Base-by-base conservation (phyloP, 2,888 invertebrate genomes). In the Nymphalis polychloros region DNA sequence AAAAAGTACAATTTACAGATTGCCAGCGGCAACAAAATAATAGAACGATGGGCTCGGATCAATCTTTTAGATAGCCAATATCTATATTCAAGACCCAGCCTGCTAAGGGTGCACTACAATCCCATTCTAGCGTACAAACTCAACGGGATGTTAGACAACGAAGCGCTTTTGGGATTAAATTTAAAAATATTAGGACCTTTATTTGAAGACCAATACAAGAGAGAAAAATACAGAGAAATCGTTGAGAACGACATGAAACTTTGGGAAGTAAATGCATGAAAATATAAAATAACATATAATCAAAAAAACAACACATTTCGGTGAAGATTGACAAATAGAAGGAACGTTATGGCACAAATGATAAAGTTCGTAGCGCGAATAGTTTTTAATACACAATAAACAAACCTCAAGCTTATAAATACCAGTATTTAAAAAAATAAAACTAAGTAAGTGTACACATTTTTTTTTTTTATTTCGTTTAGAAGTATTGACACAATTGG, bases 181-280 rank as follows among this genome's bases (percentile, higher is more conserved):
- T 86, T 97, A 63, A 95, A 95, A 77, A 95, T 96, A 0, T 84
- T 97, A 20, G 94, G 95, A 69, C 95, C 96, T 0, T 93, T 96
- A 2, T 97, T 97, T 82, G 94, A 94, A 73, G 95, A 97, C 72
- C 92, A 93, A 4, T 84, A 88, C 6, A 96, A 95, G 83, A 93
- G 94, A 60, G 93, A 94, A 65, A 96, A 95, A 94, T 97, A 96
- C 84, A 94, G 95, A 48, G 97, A 97, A 86, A 95, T 97, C n/a
- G 93, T 97, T 63, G 97, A 97, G 83, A 97, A 97, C 86, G 96
- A 96, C 85, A 93, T 97, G 81, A 96, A 96, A 84, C 86, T 97
- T 72, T 97, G 97, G 97, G 97, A 97, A 68, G 79, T 89, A 0
- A 92, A 91, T 69, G 85, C 86, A 16, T 89, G 82, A 57, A 57